Base-by-base conservation (phyloP, 2,113 vertebrate genomes). In the Psammodynastes pulverulentus region DNA sequence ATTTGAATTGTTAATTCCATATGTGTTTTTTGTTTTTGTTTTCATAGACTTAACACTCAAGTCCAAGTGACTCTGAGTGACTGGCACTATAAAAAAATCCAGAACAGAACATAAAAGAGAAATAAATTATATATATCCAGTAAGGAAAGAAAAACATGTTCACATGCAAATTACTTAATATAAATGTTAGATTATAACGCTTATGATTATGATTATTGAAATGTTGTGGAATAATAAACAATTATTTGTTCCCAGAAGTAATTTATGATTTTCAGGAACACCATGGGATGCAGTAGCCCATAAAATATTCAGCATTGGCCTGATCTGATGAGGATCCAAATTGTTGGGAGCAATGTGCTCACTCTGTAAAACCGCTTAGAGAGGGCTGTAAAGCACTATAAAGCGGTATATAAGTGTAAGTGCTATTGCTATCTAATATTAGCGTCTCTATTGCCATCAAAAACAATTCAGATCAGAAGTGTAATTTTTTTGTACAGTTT, bases 401-500 rank as follows among this genome's bases (percentile, higher is more conserved):
- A n/a, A n/a, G n/a, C n/a, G n/a, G n/a, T n/a, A n/a, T n/a, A n/a
- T n/a, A n/a, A n/a, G n/a, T n/a, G n/a, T n/a, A n/a, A n/a, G n/a
- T n/a, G n/a, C n/a, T n/a, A n/a, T n/a, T n/a, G n/a, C n/a, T n/a
- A n/a, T n/a, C 34, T 54, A 49, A 54, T 21, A 88, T 67, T 34
- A 34, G 29, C 56, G 1, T 79, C 72, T 43, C 34, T 21, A 43
- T 79, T 79, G 34, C 34, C 1, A 8, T 39, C 0, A 94, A 94
- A 93, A 90, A 92, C 92, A 96, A 96, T 97, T 95, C 89, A 85
- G 67, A 84, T 95, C 95, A 95, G 92, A 95, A 95, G 58, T 92
- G 91, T 90, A 94, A 87, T 88, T 93, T 95, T 94, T 95, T 89
- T 51, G 94, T 94, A 89, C 94, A 97, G 96, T 93, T 90, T 95